Conservation (phyloP, 2,888 invertebrate genomes). For the Aleiodes leptofemur region DNA sequence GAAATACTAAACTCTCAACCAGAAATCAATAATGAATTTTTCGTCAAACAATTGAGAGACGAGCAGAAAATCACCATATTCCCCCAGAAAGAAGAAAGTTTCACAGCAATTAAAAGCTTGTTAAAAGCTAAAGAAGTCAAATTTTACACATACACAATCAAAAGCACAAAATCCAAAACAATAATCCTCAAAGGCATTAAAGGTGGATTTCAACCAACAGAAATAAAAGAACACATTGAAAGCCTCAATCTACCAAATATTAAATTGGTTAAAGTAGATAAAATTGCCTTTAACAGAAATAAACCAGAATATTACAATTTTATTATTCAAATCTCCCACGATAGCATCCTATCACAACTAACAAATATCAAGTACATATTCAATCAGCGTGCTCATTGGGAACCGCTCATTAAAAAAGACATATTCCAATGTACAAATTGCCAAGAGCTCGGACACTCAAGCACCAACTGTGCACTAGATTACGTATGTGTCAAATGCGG, state of each 20-base stretch:
- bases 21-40: not conserved
- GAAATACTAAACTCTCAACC: not conserved
- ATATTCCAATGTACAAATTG: conserved; percentile 38
- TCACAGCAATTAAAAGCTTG: not conserved
- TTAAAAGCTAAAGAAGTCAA: conserved; percentile 1
- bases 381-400: conserved; percentile 26
- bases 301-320: too few relatives aligned
- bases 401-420: not conserved
- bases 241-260: not conserved
- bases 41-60: not conserved
- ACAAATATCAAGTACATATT: not conserved
- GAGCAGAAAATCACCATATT: conserved; percentile 2
- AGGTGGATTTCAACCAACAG: conserved; percentile 35
- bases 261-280: too few relatives aligned
- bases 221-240: conserved; percentile 38
- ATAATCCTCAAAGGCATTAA: conserved; percentile 44
- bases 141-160: conserved; percentile 45
- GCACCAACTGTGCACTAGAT: conserved; percentile 17
- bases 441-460: conserved; percentile 23
- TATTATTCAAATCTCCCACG: too few relatives aligned
- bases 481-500: conserved; percentile 33
- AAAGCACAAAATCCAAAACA: conserved; percentile 25
- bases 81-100: conserved; percentile 6
- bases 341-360: too few relatives aligned
- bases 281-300: too few relatives aligned